These are phyloP conservation scores for Steinernema hermaphroditum DNA, from an alignment of 2,888 invertebrate species.

Conservation along the genomic window DNA sequence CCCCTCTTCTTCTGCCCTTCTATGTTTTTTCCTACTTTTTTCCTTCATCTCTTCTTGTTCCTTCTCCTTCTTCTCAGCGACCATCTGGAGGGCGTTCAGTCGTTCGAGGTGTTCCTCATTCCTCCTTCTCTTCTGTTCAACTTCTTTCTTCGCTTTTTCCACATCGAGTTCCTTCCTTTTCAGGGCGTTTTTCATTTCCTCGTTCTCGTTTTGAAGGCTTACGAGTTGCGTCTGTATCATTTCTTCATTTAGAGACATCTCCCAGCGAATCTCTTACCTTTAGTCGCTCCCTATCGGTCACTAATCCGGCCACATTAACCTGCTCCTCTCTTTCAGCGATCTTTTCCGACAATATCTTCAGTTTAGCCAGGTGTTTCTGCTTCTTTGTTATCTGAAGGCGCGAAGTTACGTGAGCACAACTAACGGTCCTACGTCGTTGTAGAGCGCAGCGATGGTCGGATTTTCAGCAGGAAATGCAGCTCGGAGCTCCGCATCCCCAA, in stretches of 20 bases:
- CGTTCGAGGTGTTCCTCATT: background rate
- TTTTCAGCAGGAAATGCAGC: slow-evolving; percentile 5
- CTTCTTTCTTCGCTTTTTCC: background rate
- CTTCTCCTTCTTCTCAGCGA: background rate
- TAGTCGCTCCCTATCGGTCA: background rate
- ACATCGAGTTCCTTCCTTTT: background rate
- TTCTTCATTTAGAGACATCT: too few species aligned
- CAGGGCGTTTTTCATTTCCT: background rate
- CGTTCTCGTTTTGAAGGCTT: background rate
- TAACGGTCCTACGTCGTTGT: slow-evolving; percentile 2
- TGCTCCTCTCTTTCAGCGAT: slow-evolving; percentile 6
- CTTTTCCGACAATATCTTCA: background rate
- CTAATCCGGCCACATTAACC: background rate
- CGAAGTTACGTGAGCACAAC: too few species aligned
- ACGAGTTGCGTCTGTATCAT: background rate
- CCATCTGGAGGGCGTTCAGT: background rate
- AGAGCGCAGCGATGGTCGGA: slow-evolving; percentile 3
- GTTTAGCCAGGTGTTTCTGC: slow-evolving; percentile 7
- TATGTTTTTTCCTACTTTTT: background rate
- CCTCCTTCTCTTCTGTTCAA: background rate
- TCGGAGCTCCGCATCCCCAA: slow-evolving; percentile 9
- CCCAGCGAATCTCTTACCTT: background rate
- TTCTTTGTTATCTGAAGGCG: background rate
- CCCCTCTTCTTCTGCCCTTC: too few species aligned
- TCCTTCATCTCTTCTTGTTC: background rate